Conservation (phyloP, 2,888 invertebrate genomes). For the Acleris emargana region DNA sequence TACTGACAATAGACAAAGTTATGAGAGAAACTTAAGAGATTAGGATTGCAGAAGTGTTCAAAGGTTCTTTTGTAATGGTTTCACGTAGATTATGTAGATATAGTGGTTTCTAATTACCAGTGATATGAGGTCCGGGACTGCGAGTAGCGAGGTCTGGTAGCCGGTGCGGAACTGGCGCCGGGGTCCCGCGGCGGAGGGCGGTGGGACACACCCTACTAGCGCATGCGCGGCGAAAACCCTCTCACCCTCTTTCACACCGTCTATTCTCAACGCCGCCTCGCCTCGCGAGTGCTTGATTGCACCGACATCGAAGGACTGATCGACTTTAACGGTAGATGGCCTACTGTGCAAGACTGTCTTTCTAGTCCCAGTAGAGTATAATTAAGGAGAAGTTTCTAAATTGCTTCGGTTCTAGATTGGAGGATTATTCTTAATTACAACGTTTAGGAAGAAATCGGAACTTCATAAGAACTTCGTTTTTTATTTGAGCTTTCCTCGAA, state of each 20-base stretch:
- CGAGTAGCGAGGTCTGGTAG: conserved; percentile 47
- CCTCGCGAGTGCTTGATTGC: background rate
- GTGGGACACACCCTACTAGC: conserved; percentile 76
- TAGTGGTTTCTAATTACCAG: conserved; percentile 55
- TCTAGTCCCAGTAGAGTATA: background rate
- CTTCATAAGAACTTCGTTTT: too few relatives aligned
- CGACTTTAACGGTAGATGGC: background rate
- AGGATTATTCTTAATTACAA: too few relatives aligned
- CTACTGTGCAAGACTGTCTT: conserved; percentile 41
- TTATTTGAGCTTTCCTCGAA: too few relatives aligned
- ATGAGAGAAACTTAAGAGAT: background rate
- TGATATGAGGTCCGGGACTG: conserved; percentile 42
- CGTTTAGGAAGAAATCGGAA: too few relatives aligned
- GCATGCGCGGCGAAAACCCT: conserved; percentile 64
- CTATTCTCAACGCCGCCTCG: background rate
- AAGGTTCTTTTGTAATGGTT: background rate
- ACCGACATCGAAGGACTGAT: conserved; percentile 1
- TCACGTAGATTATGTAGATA: conserved; percentile 31
- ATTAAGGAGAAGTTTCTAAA: background rate
- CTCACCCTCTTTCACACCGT: conserved; percentile 45
- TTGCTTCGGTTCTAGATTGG: too few relatives aligned
- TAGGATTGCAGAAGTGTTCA: background rate
- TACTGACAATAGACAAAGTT: background rate
- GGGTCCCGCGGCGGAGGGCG: conserved; percentile 47
- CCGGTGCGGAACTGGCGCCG: conserved; percentile 70